Conservation (phyloP, 2,888 invertebrate genomes). For the Zootermopsis nevadensis region DNA sequence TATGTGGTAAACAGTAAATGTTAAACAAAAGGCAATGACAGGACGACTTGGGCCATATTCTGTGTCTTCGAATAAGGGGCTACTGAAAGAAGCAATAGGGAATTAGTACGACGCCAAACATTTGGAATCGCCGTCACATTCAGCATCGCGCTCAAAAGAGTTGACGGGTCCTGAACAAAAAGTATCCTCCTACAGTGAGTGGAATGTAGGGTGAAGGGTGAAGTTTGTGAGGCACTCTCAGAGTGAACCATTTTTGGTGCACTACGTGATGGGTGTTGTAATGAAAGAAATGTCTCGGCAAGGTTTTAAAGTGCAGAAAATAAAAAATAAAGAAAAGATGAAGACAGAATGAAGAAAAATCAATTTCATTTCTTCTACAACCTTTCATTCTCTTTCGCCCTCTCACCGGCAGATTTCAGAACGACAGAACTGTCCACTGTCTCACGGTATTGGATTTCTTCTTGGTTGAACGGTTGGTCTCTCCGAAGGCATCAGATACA, state of each 20-base stretch:
- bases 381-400: neutral
- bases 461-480: neutral
- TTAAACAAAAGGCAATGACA: too few relatives aligned
- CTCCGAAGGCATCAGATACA: neutral
- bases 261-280: neutral
- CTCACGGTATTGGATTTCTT: neutral
- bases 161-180: too few relatives aligned
- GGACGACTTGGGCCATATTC: too few relatives aligned
- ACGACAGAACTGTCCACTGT: neutral
- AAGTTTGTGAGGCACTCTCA: neutral
- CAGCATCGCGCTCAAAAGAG: too few relatives aligned
- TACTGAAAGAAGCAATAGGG: too few relatives aligned
- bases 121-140: too few relatives aligned
- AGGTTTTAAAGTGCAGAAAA: neutral
- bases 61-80: too few relatives aligned
- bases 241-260: neutral
- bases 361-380: slow-evolving; percentile 6
- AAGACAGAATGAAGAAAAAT: neutral
- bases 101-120: too few relatives aligned
- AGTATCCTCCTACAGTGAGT: too few relatives aligned
- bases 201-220: neutral
- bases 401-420: neutral
- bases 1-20: too few relatives aligned
- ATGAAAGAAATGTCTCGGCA: neutral
- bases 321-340: neutral